Conservation (phyloP, 1,140 invertebrate species). For the Zaprionus africanus region DNA sequence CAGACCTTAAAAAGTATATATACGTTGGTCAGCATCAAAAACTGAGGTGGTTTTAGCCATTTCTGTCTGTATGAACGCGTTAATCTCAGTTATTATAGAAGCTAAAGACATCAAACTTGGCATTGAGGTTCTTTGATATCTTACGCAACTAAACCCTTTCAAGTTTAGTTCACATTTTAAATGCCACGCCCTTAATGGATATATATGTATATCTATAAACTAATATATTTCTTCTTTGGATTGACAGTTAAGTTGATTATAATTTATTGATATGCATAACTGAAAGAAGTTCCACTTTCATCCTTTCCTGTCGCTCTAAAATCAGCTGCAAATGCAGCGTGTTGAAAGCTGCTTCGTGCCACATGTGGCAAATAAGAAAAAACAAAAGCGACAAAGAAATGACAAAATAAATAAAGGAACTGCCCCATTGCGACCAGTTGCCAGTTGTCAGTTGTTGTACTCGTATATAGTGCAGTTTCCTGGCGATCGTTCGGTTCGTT, state of each 20-base stretch:
- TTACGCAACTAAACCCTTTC: neutral
- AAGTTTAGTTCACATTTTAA: neutral
- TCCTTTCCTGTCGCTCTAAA: neutral
- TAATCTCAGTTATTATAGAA: no score
- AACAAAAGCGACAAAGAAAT: neutral
- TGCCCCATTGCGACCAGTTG: conserved; percentile 28
- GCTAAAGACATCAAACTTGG: neutral
- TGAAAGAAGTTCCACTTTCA: neutral
- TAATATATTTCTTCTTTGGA: no score
- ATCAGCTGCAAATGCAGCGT: conserved; percentile 6
- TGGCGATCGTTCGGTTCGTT: conserved; percentile 20
- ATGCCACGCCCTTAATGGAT: neutral
- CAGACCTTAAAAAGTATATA: no score
- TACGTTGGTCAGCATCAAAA: no score
- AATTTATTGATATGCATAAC: neutral
- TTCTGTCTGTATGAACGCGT: no score
- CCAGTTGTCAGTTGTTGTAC: neutral
- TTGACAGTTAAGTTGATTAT: no score
- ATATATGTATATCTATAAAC: neutral
- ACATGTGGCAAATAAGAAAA: neutral
- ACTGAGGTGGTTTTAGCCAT: no score
- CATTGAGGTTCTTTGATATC: neutral
- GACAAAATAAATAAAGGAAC: conserved; percentile 10
- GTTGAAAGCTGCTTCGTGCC: conserved; percentile 19
- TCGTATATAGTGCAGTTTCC: conserved; percentile 16